Percentiles rank a stretch among this genome's conserved stretches.
These are phyloP conservation scores for Oreochromis spilurus DNA, from an alignment of 2,113 vertebrate species.

Conservation along the genomic window DNA sequence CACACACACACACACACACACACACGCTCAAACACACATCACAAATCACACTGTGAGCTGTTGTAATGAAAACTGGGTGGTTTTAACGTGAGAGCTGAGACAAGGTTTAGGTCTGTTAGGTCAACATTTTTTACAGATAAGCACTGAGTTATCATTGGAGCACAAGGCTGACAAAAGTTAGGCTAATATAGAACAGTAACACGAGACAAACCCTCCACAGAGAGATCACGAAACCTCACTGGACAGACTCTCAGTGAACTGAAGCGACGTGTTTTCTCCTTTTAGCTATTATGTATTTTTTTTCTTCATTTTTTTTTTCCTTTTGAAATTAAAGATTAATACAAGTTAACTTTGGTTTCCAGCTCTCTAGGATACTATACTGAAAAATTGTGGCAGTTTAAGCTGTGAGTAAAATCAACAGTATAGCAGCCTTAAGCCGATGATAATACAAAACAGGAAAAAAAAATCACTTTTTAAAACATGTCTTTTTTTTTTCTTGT, in stretches of 20 bases:
- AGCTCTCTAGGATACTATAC: slow-evolving; percentile 64
- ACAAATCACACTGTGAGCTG: slow-evolving; percentile 15
- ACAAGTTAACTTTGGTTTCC: slow-evolving; percentile 71
- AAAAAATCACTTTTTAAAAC: slow-evolving; percentile 33
- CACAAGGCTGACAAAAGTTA: slow-evolving; percentile 40
- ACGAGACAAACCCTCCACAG: slow-evolving; percentile 35
- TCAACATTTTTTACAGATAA: slow-evolving; percentile 40
- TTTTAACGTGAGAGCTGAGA: slow-evolving; percentile 13
- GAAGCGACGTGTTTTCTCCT: slow-evolving; percentile 17
- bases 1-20: neutral
- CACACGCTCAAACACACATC: neutral
- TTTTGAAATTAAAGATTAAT: slow-evolving; percentile 43
- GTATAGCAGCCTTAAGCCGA: slow-evolving; percentile 67
- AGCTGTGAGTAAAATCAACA: slow-evolving; percentile 61
- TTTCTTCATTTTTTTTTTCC: neutral
- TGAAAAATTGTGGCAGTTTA: slow-evolving; percentile 69
- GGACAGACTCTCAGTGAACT: neutral
- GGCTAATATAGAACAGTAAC: slow-evolving; percentile 46
- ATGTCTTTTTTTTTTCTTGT: slow-evolving; percentile 36
- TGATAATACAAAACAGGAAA: slow-evolving; percentile 51
- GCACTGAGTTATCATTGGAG: slow-evolving; percentile 30
- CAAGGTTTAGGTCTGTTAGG: slow-evolving; percentile 15
- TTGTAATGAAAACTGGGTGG: neutral
- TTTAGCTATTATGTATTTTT: slow-evolving; percentile 20
- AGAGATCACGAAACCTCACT: slow-evolving; percentile 27